Evolutionary conservation across 2,797 vertebrate species (phyloP).

Genomic region (Micrastur ruficollis): DNA sequence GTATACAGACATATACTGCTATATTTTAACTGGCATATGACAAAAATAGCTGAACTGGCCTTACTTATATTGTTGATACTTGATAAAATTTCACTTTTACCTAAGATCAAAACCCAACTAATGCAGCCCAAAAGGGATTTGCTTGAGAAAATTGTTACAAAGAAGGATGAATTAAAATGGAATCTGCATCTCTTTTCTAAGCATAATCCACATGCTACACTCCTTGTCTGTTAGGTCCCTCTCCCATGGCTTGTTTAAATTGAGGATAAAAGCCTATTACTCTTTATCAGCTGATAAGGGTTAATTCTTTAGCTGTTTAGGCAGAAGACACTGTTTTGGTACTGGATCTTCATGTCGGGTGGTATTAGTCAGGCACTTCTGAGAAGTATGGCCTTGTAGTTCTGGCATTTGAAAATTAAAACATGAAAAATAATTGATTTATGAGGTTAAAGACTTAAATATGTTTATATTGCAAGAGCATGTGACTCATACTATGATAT

Average conservation of each 20-base stretch:
- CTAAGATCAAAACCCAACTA: neutral
- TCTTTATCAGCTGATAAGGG: conserved; percentile 1
- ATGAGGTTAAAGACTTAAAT: neutral
- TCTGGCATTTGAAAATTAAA: neutral
- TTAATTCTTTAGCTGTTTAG: conserved; percentile 19
- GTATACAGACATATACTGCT: neutral
- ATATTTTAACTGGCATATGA: neutral
- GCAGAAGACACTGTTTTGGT: neutral
- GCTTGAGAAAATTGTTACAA: neutral
- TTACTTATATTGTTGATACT: neutral
- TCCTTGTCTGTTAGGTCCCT: neutral
- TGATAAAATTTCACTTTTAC: neutral
- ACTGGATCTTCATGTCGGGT: neutral
- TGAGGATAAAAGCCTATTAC: conserved; percentile 1
- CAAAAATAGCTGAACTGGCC: neutral
- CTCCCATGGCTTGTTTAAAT: conserved; percentile 19
- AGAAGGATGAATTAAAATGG: neutral
- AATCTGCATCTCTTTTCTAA: neutral
- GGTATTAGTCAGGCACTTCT: neutral
- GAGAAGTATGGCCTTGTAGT: neutral
- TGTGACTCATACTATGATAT: neutral
- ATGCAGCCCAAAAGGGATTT: neutral
- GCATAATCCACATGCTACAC: neutral
- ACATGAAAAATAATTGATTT: neutral
- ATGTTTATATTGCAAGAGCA: neutral